phyloP scores from a whole-genome alignment of 1,140 invertebrate genomes.

The Cotesia chilonis region DNA sequence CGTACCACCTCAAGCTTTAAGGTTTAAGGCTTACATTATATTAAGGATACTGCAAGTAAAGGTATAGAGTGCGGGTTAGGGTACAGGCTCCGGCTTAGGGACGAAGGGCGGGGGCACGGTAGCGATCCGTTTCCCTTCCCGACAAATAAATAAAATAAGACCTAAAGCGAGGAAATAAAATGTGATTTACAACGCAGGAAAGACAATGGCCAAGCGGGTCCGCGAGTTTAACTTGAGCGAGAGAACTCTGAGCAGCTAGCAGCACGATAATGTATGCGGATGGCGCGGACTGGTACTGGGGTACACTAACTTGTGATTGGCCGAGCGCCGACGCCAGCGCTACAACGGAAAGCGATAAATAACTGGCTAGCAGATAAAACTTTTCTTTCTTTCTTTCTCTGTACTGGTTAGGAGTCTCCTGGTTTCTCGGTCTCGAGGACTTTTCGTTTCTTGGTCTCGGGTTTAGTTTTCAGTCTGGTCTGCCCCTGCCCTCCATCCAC shows the following conservation, averaged over 20 bases:
- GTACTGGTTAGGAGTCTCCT: too few relatives aligned
- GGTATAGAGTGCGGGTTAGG: slow-evolving; percentile 17
- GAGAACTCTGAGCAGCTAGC: slow-evolving; percentile 49
- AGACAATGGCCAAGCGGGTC: slow-evolving; percentile 63
- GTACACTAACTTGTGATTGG: slow-evolving; percentile 65
- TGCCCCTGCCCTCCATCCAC: slow-evolving; percentile 30
- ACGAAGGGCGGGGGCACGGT: slow-evolving; percentile 53
- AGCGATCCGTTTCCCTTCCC: slow-evolving; percentile 64
- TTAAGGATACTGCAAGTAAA: background rate
- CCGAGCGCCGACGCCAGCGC: slow-evolving; percentile 60
- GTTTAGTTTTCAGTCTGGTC: slow-evolving; percentile 48
- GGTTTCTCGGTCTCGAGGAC: too few relatives aligned
- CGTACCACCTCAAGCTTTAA: too few relatives aligned
- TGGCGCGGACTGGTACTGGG: slow-evolving; percentile 65
- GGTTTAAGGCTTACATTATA: too few relatives aligned
- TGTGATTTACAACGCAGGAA: slow-evolving; percentile 66
- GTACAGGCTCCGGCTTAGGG: background rate
- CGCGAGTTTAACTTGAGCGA: slow-evolving; percentile 23
- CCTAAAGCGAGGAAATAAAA: slow-evolving; percentile 66
- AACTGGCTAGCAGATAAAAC: slow-evolving; percentile 65
- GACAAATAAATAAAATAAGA: slow-evolving; percentile 64
- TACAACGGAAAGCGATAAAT: slow-evolving; percentile 67
- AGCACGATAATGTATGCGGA: slow-evolving; percentile 66
- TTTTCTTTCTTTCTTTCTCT: slow-evolving; percentile 51
- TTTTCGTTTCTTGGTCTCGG: slow-evolving; percentile 28